Evolutionary conservation across 2,888 invertebrate species (phyloP), one percentile per base, ranked within the genome.

Genomic region (Agrenia bidenticulata): DNA sequence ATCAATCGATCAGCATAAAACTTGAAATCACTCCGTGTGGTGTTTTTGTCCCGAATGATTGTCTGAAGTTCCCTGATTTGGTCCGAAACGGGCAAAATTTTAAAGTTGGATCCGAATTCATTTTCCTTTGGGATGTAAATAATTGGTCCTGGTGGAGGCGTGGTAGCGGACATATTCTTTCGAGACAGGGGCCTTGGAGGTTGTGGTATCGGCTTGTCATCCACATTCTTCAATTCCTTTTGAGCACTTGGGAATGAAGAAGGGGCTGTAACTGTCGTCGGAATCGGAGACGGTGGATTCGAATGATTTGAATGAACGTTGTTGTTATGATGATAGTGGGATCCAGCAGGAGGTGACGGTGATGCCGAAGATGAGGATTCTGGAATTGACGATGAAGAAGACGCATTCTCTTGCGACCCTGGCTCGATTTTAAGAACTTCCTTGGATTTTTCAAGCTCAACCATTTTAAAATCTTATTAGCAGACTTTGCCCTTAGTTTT

Each of bases 1-100:
- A 99, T 99, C 81, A 99, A 82, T 72, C 99, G 88, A 81, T 99
- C 99, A 0, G 98, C 98, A 81, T 94, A 97, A 82, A 99, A 99
- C 80, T 98, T 96, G 80, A 99, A 99, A 81, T 99, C 98, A 82
- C 91, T 94, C 75, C 95, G 85, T 1, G 88, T 84, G 24, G 96
- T 97, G 77, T 90, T 91, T 80, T 88, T 91, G 82, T 93, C 93
- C 32, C 93, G 83, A 57, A 93, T 84, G 77, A 93, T 93, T 7
- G 92, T 92, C 79, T 92, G 89, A 61, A 93, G 80, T 79, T 93
- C 93, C 77, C 88, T 88, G 53, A 89, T 87, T 81, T 90, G 90
- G 79, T 90, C 88, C 77, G 89, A 90, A 0, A 86, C 83, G 1
- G 89, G 87, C 59, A 91, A 79, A 62, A 90, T 81, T 78, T 87